Base-by-base conservation (phyloP, 2,888 invertebrate species). In the Pachliopta kotzebuea region DNA sequence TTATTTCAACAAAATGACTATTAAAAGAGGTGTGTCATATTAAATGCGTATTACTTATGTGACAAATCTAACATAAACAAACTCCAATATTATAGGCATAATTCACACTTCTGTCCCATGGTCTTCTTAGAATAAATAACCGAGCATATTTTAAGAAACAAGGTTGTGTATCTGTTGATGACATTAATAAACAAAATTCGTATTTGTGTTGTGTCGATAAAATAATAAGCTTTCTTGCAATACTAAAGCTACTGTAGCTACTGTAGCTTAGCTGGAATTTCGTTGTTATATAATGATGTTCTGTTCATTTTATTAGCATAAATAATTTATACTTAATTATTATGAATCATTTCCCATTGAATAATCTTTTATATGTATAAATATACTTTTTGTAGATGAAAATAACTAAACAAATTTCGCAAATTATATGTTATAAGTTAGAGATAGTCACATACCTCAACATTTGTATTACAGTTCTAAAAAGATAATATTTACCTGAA, bases 51-150 rank as follows among this genome's bases (percentile, higher is more conserved):
- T 54, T 6, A 52, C 52, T 20, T 50, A 42, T 42, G 42, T 42
- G 54, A 42, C 54, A 42, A 42, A 54, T 42, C 37, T 21, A 53
- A 42, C 50, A 54, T 26, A 54, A 54, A 26, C 23, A 26, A 26
- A 54, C 17, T 21, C 18, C 53, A 37, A 54, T 60, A 42, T 42
- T 42, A 45, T 55, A 55, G 29, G n/a, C 62, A 31, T 18, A 62
- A 56, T 62, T 62, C 56, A 57, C 62, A 62, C 56, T 50, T 62
- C 50, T 52, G 52, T 37, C 23, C 20, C 50, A 49, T 24, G 62
- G 50, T 52, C 62, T 57, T 57, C 62, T 62, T 52, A 52, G 62
- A 62, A 62, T 56, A 62, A 60, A 54, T 45, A 60, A 37, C 21
- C 56, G 56, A 29, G 37, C 56, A 62, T 50, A 56, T 37, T 50